Base-by-base conservation (phyloP, 2,797 vertebrate genomes). In the Sylvia borin region DNA sequence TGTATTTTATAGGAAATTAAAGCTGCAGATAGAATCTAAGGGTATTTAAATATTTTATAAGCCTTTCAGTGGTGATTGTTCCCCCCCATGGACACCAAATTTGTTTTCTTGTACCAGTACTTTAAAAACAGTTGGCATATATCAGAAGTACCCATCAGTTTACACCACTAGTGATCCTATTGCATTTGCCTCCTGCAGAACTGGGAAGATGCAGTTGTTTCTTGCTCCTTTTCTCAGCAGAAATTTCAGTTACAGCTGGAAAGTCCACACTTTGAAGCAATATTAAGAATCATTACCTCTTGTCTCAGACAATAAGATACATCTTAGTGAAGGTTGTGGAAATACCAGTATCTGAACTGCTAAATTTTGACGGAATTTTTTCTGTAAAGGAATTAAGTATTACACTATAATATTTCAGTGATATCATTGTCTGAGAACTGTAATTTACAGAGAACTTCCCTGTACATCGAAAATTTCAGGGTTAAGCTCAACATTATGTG, bases 1-100 rank as follows among this genome's bases (percentile, higher is more conserved):
- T 83, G 13, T 51, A 71, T 73, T 92, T 95, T 47, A 85, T 54
- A 67, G 70, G 72, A 89, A 97, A 97, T 97, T 96, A 97, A 97
- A 97, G 48, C 71, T 94, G 42, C 60, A 95, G 96, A 94, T 89
- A 58, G 91, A 90, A 90, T 90, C 45, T 83, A 75, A 85, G 45
- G 17, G 11, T 82, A 55, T 86, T 86, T 94, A 90, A 92, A 95
- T 97, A 96, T 95, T 96, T 96, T 95, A 92, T 77, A 85, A 82
- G 53, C 27, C 92, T 66, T 60, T 77, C 27, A 87, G 51, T 77
- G 51, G 57, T 90, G 48, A 62, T 62, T 53, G 18, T 38, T 89
- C 22, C 47, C 31, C 21, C 77, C 7, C 47, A 68, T 8, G 47
- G 65, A 82, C 22, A 73, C 5, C 13, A 83, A 89, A 89, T 80